Base-by-base conservation (phyloP, 2,113 vertebrate species). In the Heterotis niloticus region DNA sequence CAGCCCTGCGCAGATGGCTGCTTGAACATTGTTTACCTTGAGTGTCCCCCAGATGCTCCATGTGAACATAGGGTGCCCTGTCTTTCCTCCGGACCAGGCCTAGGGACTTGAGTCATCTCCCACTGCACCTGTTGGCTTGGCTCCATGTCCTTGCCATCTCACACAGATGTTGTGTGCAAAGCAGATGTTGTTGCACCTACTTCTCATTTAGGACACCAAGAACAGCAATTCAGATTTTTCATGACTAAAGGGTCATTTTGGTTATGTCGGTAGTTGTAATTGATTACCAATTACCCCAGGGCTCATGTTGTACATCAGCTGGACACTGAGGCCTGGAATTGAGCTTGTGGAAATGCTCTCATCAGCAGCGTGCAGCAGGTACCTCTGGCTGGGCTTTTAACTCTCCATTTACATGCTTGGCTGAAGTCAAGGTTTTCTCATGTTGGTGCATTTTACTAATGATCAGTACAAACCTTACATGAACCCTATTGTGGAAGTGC, bases 1-100 rank as follows among this genome's bases (percentile, higher is more conserved):
- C 89, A 90, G 92, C 95, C 93, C 91, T 90, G 93, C 93, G 93
- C 97, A 98, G 96, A 98, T 99, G 97, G 96, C 92, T 91, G 92
- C 91, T 88, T 95, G 94, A 97, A 96, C 95, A 95, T 97, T 97
- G 94, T 96, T 98, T 97, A 98, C 96, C 94, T 95, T 95, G 93
- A 94, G 91, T 94, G 91, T 89, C 85, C 91, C 94, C 95, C 96
- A 98, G 96, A 96, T 98, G 96, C 94, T 93, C 86, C 80, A 75
- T 85, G 85, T 87, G 84, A 90, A 89, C 87, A 86, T 87, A 75
- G 86, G 86, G 76, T 77, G 78, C 87, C 85, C 82, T 87, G 87
- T 81, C 85, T 87, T 57, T 77, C 81, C 80, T 81, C 5, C 71
- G 87, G 82, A 87, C 82, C 86, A 23, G 81, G 75, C 80, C 20